These are phyloP conservation scores for Cerceris ruficornis DNA, from an alignment of 2,888 invertebrate species.

Conservation along the genomic window DNA sequence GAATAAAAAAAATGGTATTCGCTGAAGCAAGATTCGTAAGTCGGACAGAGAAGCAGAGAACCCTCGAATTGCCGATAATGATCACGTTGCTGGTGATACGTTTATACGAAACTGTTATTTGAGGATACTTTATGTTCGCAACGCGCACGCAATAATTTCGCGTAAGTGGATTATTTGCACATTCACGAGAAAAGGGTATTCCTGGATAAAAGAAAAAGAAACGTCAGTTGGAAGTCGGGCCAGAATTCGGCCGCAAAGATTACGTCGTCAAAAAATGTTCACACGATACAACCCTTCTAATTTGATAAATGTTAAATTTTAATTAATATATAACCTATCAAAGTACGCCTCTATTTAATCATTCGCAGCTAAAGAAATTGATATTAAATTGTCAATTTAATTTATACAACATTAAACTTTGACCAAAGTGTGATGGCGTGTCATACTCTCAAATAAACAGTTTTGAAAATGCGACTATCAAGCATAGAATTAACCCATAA, in stretches of 20 bases:
- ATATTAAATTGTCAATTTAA: neutral
- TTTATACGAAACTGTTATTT: slow-evolving; percentile 30
- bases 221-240: too few species aligned
- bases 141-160: neutral
- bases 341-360: neutral
- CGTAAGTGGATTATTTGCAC: neutral
- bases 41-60: neutral
- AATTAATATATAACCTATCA: neutral
- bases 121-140: slow-evolving; percentile 4
- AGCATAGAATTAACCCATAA: too few species aligned
- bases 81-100: slow-evolving; percentile 14
- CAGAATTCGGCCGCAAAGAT: too few species aligned
- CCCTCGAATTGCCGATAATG: slow-evolving; percentile 25
- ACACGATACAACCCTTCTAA: too few species aligned
- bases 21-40: neutral
- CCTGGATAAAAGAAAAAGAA: too few species aligned
- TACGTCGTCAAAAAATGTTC: too few species aligned
- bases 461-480: too few species aligned
- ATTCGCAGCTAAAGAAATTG: neutral
- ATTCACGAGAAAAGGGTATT: neutral
- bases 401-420: neutral
- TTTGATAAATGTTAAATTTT: too few species aligned
- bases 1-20: neutral
- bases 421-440: too few species aligned
- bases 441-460: neutral